Base-by-base conservation (phyloP, 2,888 invertebrate species). In the Trichopria drosophilae region DNA sequence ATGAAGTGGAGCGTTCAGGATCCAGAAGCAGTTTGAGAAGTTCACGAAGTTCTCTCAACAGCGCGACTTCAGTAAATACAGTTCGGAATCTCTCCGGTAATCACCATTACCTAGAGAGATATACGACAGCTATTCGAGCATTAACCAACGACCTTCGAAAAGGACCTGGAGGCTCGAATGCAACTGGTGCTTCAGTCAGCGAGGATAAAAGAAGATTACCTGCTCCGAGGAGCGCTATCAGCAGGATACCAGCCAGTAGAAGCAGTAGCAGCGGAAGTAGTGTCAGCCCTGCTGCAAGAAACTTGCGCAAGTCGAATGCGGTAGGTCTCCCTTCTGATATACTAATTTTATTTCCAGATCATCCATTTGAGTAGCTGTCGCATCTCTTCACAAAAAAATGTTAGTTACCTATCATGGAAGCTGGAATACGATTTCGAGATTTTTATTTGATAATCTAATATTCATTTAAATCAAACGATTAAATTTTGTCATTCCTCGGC, bases 41-140 rank as follows among this genome's bases (percentile, higher is more conserved):
- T 66, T 92, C 92, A 0, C 80, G 89, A 20, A 90, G 90, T 65
- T 92, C 91, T 0, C 77, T 92, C 43, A 90, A 90, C 67, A 91
- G 90, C 70, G 84, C 88, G 3, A 84, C 87, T 1, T 87, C 87
- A 2, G 84, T 84, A 0, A 87, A 86, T 44, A 91, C 91, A 0
- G 90, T 91, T 1, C 82, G 87, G 57, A 84, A 86, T 53, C 81
- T 86, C 1, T 50, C 47, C 0, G 36, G 37, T 22, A 78, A 24
- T 75, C 79, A 72, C 69, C 76, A 61, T 51, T 77, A 63, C 65
- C 80, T 54, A 75, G 81, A 63, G 75, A 84, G 55, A 65, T 85
- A 65, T 56, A 79, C 81, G 72, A 59, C 78, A 63, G 69, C 83
- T 57, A 76, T 82, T 66, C 67, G 78, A 69, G 65, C 78, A 56